Base-by-base conservation (phyloP, 2,797 vertebrate species). In the Hirundo rustica region DNA sequence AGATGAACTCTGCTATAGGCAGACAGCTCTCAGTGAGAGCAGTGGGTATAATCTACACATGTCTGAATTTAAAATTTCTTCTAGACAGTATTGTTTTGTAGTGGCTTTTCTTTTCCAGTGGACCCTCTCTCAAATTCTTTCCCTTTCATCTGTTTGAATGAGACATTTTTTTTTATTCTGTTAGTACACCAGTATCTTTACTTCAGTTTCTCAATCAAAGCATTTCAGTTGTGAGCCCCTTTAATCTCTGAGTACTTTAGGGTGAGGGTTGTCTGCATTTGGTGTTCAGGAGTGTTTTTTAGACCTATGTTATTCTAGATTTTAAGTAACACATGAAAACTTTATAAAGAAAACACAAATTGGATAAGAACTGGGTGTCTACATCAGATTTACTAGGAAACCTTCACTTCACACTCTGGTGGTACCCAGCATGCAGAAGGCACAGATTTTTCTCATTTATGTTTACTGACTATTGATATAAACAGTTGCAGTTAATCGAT, bases 61-160 rank as follows among this genome's bases (percentile, higher is more conserved):
- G 73, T 64, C 66, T 86, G 66, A 93, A 88, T 88, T 75, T 65
- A 73, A 87, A 88, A 55, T 60, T 64, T 85, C n/a, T 89, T 51
- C 54, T 64, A 88, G 70, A 86, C 47, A 55, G 29, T 45, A 76
- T 50, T 70, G 47, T 66, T 93, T 74, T 76, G 32, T 74, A 67
- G 20, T 5, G 1, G 7, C 2, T 42, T 60, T 57, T 51, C 40
- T 53, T 22, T 60, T 42, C 18, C 19, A 34, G 18, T 42, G 48
- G 57, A 58, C 5, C 3, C 11, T 53, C 20, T 47, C 29, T 65
- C 62, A 85, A 77, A 15, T 89, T 85, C 32, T 68, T 86, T 89
- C 16, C 13, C 25, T 67, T 85, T 93, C n/a, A 53, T 11, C 30
- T 72, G 22, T 62, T 27, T 83, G 34, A 91, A 76, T 61, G 6